These are phyloP conservation scores for Pipa parva DNA, from an alignment of 2,113 vertebrate species.

Conservation along the genomic window DNA sequence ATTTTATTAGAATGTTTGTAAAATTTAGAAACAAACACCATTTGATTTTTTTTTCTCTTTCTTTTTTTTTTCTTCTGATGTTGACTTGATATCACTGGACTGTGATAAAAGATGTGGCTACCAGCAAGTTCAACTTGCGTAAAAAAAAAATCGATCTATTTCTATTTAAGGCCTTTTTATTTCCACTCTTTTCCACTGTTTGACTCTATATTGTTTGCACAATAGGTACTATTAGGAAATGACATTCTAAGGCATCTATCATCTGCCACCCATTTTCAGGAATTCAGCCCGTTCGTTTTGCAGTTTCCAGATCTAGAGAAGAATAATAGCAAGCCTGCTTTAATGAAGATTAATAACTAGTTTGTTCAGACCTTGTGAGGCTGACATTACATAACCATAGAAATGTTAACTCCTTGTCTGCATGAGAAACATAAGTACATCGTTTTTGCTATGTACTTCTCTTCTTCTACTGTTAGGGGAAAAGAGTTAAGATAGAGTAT, in stretches of 20 bases:
- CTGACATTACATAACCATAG: conserved; percentile 54
- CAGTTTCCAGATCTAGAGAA: conserved; percentile 42
- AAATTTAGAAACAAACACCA: too few relatives aligned
- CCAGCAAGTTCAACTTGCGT: too few relatives aligned
- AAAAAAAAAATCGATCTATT: too few relatives aligned
- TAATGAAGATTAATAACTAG: conserved; percentile 61
- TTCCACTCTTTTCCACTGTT: conserved; percentile 18
- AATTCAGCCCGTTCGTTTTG: conserved; percentile 42
- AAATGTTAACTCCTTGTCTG: conserved; percentile 15
- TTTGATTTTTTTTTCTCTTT: too few relatives aligned
- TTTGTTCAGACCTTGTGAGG: conserved; percentile 55
- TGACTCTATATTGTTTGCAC: conserved; percentile 14
- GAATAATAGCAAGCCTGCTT: conserved; percentile 49
- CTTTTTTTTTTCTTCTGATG: too few relatives aligned
- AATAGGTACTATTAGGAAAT: conserved; percentile 30
- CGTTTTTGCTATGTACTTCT: conserved; percentile 45
- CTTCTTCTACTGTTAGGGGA: conserved; percentile 17
- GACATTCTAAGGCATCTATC: conserved; percentile 45
- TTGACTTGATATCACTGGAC: too few relatives aligned
- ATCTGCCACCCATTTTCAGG: conserved; percentile 34
- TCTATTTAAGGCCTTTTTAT: too few relatives aligned
- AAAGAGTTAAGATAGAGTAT: conserved; percentile 43
- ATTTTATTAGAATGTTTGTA: too few relatives aligned
- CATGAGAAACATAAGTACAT: background rate
- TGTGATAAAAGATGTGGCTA: too few relatives aligned